phyloP scores from a whole-genome alignment of 2,113 vertebrate species.

The Cephalophus harveyi region DNA sequence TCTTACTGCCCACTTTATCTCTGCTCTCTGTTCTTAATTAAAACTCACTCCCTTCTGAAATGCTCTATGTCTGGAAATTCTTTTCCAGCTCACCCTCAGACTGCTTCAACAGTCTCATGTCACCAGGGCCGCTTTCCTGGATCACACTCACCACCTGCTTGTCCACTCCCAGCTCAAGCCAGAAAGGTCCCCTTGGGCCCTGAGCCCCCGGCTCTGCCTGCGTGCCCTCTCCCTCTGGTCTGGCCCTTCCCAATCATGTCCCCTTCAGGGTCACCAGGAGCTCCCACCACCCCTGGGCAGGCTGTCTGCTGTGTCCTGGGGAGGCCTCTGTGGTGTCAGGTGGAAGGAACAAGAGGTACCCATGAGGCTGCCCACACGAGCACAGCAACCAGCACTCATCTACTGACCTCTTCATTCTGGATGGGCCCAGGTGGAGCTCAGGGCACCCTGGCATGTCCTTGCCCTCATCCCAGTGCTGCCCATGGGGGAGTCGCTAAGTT shows the following conservation, averaged over 20 bases:
- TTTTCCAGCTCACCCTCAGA: neutral
- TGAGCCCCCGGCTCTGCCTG: neutral
- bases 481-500: accelerated
- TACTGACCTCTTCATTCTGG: neutral
- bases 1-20: neutral
- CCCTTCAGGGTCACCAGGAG: neutral
- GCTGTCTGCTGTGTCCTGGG: neutral
- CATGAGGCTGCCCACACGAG: neutral
- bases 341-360: neutral
- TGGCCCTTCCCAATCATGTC: neutral
- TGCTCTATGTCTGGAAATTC: neutral
- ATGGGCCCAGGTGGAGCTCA: neutral
- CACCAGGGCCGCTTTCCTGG: neutral
- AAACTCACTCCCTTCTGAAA: neutral
- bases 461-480: neutral
- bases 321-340: neutral
- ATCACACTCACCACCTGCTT: neutral
- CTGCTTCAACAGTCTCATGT: neutral
- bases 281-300: neutral
- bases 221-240: neutral
- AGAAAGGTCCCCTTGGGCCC: neutral
- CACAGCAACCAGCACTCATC: neutral
- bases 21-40: neutral
- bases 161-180: neutral
- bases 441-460: neutral